phyloP scores from a whole-genome alignment of 2,113 vertebrate genomes.

The Malurus elegans region DNA sequence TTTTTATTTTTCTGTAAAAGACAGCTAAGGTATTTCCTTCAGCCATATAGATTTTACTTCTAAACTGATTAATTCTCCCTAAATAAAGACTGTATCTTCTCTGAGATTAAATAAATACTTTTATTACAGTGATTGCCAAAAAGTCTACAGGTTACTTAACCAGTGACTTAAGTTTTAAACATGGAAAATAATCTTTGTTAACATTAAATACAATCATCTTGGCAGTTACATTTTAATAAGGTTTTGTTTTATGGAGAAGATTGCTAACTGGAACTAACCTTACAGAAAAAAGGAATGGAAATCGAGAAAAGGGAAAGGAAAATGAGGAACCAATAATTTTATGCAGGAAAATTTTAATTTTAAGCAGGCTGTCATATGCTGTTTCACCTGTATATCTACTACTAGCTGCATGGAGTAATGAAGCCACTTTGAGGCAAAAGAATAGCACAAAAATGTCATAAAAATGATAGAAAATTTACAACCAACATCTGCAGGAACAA shows the following conservation, averaged over 20 bases:
- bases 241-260: not conserved
- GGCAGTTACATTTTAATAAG: not conserved
- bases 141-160: not conserved
- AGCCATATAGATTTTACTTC: conserved; percentile 25
- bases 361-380: not conserved
- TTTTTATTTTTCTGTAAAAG: conserved; percentile 6
- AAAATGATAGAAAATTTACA: not conserved
- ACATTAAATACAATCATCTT: not conserved
- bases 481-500: not conserved
- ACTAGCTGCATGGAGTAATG: not conserved
- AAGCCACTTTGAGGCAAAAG: not conserved
- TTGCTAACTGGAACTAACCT: not conserved
- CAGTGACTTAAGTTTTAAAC: not conserved
- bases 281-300: not conserved
- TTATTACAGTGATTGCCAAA: not conserved
- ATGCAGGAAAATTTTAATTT: not conserved
- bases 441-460: not conserved
- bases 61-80: conserved; percentile 28
- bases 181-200: not conserved
- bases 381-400: not conserved
- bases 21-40: not conserved
- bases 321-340: not conserved
- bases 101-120: not conserved
- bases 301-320: not conserved
- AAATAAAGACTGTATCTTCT: not conserved